phyloP scores from a whole-genome alignment of 2,113 vertebrate genomes.

The Phylloscopus trochiloides region DNA sequence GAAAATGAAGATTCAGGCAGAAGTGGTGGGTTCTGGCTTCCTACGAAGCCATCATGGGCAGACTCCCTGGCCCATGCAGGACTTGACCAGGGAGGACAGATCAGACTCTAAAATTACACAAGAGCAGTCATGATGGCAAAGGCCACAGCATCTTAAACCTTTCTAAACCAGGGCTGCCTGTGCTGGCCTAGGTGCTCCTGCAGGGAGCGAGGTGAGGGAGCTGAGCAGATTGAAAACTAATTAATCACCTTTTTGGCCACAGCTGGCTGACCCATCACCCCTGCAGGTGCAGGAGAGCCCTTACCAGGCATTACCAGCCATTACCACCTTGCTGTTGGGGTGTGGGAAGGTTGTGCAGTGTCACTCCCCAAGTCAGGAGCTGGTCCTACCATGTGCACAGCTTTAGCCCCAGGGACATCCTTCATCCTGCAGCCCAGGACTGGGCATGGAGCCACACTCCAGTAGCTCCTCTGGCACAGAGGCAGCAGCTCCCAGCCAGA shows the following conservation, averaged over 20 bases:
- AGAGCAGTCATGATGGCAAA: not conserved
- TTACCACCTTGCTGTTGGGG: rapidly evolving
- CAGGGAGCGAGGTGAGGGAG: not conserved
- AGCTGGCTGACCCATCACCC: not conserved
- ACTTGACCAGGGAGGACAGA: not conserved
- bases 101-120: not conserved
- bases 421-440: not conserved
- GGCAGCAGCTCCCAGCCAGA: not conserved
- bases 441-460: not conserved
- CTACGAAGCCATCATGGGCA: rapidly evolving
- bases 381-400: not conserved
- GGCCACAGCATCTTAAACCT: not conserved
- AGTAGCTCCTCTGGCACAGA: not conserved
- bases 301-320: not conserved
- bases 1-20: not conserved
- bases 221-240: not conserved
- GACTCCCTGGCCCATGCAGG: not conserved
- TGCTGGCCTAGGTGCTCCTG: not conserved
- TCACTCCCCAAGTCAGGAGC: not conserved
- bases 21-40: not conserved
- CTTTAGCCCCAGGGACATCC: not conserved
- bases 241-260: not conserved
- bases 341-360: rapidly evolving
- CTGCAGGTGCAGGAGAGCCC: not conserved
- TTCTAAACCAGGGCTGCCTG: not conserved